Base-by-base conservation (phyloP, 2,888 invertebrate genomes). In the Lysandra bellargus region DNA sequence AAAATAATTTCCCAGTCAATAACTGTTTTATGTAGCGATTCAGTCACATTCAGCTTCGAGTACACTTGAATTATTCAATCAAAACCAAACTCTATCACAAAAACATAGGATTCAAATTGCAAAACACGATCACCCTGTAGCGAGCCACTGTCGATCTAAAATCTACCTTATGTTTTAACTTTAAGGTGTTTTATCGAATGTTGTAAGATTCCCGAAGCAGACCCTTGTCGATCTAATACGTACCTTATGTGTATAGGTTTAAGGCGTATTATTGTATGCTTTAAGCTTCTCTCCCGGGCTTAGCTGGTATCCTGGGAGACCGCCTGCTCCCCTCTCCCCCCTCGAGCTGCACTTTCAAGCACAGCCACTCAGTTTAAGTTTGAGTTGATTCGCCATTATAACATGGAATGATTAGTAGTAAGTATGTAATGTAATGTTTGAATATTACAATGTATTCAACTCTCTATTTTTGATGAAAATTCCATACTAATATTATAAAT, bases 301-400 rank as follows among this genome's bases (percentile, higher is more conserved):
- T 83, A 90, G 91, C 92, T 91, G 87, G 92, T 91, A 88, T 89
- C 92, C 92, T 90, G 89, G 92, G 90, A 89, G 89, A 91, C 91
- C 87, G 87, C 76, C 84, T 82, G 81, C 81, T 83, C 81, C 82
- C 84, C 79, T 79, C 80, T 78, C 78, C 74, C 84, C 57, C 4
- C 57, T 91, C 92, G 91, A 87, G 86, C 84, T 92, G 91, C 92
- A 92, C 87, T 89, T 90, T 90, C 90, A 88, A 81, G 81, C 81
- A 79, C 78, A 76, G 64, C 64, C 69, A 12, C 30, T 4, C 23
- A 6, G 5, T 69, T 33, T 33, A 9, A 33, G 69, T 33, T 69
- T 69, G 69, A 69, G 33, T 37, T 12, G 37, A 72, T 77, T 49
- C 73, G 61, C 53, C 12, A 57, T 77, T 79, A 37, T 69, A 57